These are phyloP conservation scores for Apostichopus leukothele DNA, from an alignment of 53 echinoderm and acorn worm genomes.

Conservation along the genomic window DNA sequence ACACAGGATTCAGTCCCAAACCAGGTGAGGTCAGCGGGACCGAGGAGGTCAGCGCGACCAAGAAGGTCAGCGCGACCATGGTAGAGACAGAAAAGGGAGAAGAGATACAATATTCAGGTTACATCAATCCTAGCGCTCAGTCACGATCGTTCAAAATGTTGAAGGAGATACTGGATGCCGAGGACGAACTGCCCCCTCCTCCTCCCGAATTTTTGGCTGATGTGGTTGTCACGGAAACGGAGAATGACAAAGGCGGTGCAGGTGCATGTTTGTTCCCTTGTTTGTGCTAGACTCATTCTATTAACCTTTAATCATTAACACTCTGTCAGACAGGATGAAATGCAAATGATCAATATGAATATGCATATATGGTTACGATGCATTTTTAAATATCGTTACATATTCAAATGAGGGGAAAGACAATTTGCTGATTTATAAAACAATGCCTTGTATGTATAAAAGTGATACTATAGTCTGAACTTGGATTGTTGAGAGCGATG, in stretches of 20 bases:
- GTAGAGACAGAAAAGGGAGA: conserved; percentile 55
- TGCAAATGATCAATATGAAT: too few relatives aligned
- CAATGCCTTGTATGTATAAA: too few relatives aligned
- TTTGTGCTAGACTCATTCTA: not conserved
- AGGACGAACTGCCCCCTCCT: conserved; percentile 42
- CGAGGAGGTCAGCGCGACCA: not conserved
- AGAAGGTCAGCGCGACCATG: conserved; percentile 25
- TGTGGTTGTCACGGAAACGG: conserved; percentile 21
- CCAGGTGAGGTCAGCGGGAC: conserved; percentile 45
- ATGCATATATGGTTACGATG: too few relatives aligned
- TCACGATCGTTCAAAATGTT: conserved; percentile 89
- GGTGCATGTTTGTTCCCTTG: conserved; percentile 48
- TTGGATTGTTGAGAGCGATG: too few relatives aligned
- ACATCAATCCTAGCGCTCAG: conserved; percentile 70
- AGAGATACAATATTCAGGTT: conserved; percentile 62
- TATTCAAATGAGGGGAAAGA: too few relatives aligned
- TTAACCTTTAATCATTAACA: not conserved
- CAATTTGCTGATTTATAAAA: too few relatives aligned
- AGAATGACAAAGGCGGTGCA: conserved; percentile 42
- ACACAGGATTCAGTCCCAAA: conserved; percentile 33
- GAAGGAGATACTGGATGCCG: conserved; percentile 61
- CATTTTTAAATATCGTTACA: too few relatives aligned
- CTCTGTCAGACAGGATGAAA: not conserved
- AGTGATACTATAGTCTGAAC: too few relatives aligned
- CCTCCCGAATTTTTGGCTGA: not conserved